Evolutionary conservation across 2,888 invertebrate genomes (phyloP), one percentile per base, ranked within the genome.

Genomic region (Neocrepidodera transversa): DNA sequence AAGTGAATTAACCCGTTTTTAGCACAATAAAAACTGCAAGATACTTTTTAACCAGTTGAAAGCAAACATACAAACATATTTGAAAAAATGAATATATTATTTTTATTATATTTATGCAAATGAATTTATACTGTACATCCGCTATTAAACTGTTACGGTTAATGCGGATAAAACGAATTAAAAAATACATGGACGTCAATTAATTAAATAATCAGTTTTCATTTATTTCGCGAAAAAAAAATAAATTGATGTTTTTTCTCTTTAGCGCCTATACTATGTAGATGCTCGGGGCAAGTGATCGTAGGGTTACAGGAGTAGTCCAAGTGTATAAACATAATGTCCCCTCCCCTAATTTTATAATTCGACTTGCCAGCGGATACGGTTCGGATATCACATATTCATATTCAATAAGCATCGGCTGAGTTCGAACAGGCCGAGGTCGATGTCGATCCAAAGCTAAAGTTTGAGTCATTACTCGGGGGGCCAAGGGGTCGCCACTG

Each of bases 401-500:
- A 52, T 52, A 52, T 52, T 52, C 52, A 52, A 52, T 52, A 52
- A 52, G 52, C 52, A 52, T 45, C 45, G 45, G 14, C 45, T 1
- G 26, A 13, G 26, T 45, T 45, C 45, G 45, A 28, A 45, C 45
- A 14, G 20, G 40, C 45, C 14, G 1, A n/a, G 45, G 26, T 45
- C 45, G 45, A 45, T 28, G n/a, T 14, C 20, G 28, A 45, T 13
- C 45, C 45, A 26, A 45, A 23, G 45, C 45, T 6, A 45, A 26
- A 45, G 14, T 72, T 75, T 76, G 76, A 77, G 74, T 77, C 77
- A 76, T 76, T 76, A 75, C 74, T 75, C 75, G 68, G 45, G 45
- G 45, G 45, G 45, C 28, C 13, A 26, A 68, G 76, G 75, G 76
- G 74, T 74, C 72, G 71, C 71, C 69, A 69, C 71, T 72, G 71